Conservation (phyloP, 2,888 invertebrate species). For the Tachina grossa region DNA sequence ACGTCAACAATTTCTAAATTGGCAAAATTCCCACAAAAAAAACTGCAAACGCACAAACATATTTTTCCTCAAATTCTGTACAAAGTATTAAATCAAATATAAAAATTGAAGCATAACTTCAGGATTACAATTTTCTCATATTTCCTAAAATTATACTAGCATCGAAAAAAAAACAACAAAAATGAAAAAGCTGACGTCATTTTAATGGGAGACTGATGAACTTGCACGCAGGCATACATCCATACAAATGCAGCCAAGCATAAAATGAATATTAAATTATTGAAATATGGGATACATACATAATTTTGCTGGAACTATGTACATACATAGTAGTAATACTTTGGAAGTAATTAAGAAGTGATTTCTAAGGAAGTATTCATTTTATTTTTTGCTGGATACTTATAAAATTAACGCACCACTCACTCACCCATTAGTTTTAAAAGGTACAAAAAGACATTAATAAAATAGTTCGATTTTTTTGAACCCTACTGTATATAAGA, state of each 20-base stretch:
- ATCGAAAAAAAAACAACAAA: conserved; percentile 17
- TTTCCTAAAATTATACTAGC: conserved; percentile 2
- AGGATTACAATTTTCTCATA: conserved; percentile 21
- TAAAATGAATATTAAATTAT: neutral
- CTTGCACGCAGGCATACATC: neutral
- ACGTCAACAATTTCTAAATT: conserved; percentile 38
- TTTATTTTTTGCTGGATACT: no score
- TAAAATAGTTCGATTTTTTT: no score
- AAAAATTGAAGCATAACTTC: conserved; percentile 62
- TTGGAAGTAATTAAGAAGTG: no score
- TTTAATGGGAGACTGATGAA: conserved; percentile 26
- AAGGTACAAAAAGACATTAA: no score
- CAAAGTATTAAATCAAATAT: conserved; percentile 5
- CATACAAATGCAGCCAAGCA: conserved; percentile 49
- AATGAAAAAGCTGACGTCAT: conserved; percentile 60
- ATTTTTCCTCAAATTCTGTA: conserved; percentile 5
- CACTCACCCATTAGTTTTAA: no score
- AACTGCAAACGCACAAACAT: neutral
- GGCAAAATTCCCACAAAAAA: conserved; percentile 47
- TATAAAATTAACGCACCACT: no score
- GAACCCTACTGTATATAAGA: no score
- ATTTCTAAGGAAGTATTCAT: no score
- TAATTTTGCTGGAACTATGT: neutral
- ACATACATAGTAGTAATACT: no score
- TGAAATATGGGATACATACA: no score